Evolutionary conservation across 2,797 vertebrate genomes (phyloP).

Genomic region (Acomys russatus): DNA sequence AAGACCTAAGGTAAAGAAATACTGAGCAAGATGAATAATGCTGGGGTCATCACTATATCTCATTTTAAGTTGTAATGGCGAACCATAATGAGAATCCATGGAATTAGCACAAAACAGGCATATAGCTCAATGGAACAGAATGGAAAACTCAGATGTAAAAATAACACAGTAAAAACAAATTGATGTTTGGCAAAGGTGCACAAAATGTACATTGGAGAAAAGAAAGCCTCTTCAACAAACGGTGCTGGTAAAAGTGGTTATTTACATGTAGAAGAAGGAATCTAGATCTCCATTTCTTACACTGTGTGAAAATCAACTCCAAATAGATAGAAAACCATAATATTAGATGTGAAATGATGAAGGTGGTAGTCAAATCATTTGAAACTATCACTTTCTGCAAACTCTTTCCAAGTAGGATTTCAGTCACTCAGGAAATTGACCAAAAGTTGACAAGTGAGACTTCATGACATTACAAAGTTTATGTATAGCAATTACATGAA

Average conservation of each 20-base stretch:
- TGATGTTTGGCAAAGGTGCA: background rate
- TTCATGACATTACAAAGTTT: background rate
- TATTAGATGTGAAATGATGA: background rate
- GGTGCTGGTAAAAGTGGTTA: too few species aligned
- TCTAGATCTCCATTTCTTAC: background rate
- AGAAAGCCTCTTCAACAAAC: background rate
- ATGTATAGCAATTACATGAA: background rate
- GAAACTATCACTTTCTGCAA: background rate
- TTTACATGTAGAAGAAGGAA: background rate
- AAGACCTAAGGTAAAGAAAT: background rate
- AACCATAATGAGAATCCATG: background rate
- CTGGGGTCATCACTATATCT: background rate
- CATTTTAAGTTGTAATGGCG: background rate
- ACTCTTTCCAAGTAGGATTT: background rate
- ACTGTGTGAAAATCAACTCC: background rate
- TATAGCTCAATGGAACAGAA: background rate
- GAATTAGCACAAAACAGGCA: background rate
- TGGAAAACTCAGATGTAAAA: background rate
- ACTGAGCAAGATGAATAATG: background rate
- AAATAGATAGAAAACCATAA: too few species aligned
- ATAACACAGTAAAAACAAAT: background rate
- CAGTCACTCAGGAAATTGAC: background rate
- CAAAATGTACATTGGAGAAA: background rate
- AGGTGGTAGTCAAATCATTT: background rate
- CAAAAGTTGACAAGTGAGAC: background rate